These are phyloP conservation scores for Polymixis lichenea DNA, from an alignment of 2,888 invertebrate genomes.

Conservation along the genomic window DNA sequence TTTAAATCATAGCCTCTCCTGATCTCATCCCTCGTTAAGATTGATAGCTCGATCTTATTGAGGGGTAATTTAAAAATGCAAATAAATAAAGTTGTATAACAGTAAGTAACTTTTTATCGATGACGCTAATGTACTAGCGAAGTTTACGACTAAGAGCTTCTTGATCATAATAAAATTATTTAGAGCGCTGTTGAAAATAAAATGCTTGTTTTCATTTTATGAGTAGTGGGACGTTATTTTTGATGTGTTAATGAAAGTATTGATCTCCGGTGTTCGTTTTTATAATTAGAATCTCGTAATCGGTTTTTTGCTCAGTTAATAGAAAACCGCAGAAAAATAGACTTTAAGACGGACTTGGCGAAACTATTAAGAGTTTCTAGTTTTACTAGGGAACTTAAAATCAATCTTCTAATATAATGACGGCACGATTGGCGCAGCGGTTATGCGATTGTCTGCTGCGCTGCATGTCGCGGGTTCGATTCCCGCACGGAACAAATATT, in stretches of 20 bases:
- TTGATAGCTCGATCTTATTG: constrained; percentile 52
- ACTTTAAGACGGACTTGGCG: background rate
- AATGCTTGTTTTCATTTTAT: constrained; percentile 51
- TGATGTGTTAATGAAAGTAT: background rate
- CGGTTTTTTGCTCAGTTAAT: background rate
- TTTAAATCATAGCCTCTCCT: constrained; percentile 4
- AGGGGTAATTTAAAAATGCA: constrained; percentile 64
- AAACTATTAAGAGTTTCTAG: background rate
- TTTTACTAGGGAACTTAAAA: background rate
- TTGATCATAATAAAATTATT: constrained; percentile 65
- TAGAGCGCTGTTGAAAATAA: constrained; percentile 40
- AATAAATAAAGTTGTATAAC: constrained; percentile 68
- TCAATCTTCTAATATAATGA: no score
- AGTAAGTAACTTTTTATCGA: constrained; percentile 63
- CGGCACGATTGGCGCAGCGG: no score
- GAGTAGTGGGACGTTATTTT: constrained; percentile 3
- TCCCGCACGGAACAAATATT: no score
- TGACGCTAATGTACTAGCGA: constrained; percentile 57
- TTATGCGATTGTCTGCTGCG: no score
- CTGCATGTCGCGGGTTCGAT: no score
- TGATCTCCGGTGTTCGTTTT: background rate
- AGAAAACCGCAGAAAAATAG: background rate
- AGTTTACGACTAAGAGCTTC: constrained; percentile 62
- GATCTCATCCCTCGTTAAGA: constrained; percentile 51
- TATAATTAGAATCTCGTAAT: background rate